Evolutionary conservation across 2,113 vertebrate species (phyloP), one percentile per base, ranked within the genome.

Genomic region (Illadopsis cleaveri): DNA sequence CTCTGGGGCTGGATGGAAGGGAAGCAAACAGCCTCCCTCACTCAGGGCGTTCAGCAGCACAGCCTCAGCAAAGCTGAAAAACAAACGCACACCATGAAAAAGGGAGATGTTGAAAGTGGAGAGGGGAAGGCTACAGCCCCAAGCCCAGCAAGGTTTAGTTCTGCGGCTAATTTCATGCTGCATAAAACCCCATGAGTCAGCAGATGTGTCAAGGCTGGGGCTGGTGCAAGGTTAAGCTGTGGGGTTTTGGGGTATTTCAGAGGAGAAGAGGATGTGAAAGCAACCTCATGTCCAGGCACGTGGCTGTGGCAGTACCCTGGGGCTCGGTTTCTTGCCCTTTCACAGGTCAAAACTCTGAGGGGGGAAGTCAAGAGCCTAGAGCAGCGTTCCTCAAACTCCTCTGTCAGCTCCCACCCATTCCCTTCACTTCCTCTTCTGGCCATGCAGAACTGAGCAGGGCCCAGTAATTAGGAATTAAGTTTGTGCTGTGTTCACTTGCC

Each of bases 201-300:
- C 90, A 80, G 51, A 70, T 93, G 18, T 27, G 27, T 61, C 40
- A 45, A n/a, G 37, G 24, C 44, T 53, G 68, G 51, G 33, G 42
- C 44, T 80, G 56, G 7, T 40, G 33, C 13, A 24, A 86, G 38
- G 25, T 86, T 90, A 58, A 86, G 10, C 18, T 3, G 1, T 68
- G 56, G 51, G 35, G 20, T 37, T 96, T 84, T 48, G 3, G 21
- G 25, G 33, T 42, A 14, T 84, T 56, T 71, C 5, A 14, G 60
- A 51, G 42, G 58, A 65, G 61, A 90, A 64, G 53, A 82, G 88
- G 93, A 90, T 92, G 65, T 86, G 88, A 95, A 92, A 96, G 88
- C 56, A 72, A 8, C 40, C 37, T n/a, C 5, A 0, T 44, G 71
- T 68, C n/a, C 40, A 78, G 64, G 60, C 94, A 57, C 5, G 4